A percentile compares a stretch with the other conserved stretches of the same genome.
Conservation (phyloP, 2,113 vertebrate species). For the Eonycteris spelaea region DNA sequence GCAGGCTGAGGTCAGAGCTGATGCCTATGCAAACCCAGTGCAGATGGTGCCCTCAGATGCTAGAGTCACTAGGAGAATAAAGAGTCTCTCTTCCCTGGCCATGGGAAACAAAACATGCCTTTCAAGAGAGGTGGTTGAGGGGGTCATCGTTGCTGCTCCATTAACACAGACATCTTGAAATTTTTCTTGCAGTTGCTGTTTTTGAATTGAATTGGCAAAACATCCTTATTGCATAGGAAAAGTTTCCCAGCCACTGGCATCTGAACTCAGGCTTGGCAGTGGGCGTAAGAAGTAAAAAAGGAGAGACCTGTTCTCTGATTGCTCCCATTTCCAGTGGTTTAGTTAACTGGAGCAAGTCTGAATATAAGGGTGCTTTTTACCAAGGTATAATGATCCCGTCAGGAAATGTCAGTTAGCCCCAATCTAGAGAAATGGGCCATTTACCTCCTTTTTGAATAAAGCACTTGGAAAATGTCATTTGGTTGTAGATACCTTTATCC, state of each 20-base stretch:
- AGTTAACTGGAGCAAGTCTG: not conserved
- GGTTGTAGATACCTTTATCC: not conserved
- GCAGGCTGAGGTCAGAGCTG: not conserved
- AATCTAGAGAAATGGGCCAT: not conserved
- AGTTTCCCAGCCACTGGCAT: not conserved
- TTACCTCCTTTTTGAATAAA: constrained; percentile 20
- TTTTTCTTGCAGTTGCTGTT: no score
- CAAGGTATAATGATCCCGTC: not conserved
- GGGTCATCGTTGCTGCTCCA: not conserved
- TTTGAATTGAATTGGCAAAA: no score
- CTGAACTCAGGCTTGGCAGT: not conserved
- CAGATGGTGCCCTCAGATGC: not conserved
- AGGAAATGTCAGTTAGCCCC: not conserved
- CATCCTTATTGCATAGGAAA: no score
- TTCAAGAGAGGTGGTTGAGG: not conserved
- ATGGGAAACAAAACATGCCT: accelerated
- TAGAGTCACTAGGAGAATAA: not conserved
- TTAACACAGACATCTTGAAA: not conserved
- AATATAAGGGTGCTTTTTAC: not conserved
- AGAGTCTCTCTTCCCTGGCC: not conserved
- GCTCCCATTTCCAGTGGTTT: not conserved
- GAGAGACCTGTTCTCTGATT: not conserved
- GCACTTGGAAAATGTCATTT: not conserved
- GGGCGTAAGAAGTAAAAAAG: not conserved
- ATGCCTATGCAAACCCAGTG: not conserved